These are phyloP conservation scores for Leptopilina clavipes DNA, from an alignment of 1,140 invertebrate genomes.

Conservation along the genomic window DNA sequence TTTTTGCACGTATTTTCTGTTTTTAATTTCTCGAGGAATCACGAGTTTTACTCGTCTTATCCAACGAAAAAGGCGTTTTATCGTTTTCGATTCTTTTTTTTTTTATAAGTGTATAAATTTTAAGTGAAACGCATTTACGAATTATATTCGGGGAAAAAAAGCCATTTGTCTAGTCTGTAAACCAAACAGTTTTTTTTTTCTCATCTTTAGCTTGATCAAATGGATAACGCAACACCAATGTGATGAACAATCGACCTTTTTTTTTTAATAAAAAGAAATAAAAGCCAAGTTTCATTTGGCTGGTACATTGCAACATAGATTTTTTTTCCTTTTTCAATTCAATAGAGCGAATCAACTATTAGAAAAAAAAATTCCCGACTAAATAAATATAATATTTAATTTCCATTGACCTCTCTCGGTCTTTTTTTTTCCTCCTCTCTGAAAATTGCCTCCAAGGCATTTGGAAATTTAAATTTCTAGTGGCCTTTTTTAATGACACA, in stretches of 20 bases:
- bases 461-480: no score
- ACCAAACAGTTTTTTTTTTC: slow-evolving; percentile 1
- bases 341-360: background rate
- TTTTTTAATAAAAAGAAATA: background rate
- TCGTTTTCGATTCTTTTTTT: background rate
- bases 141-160: background rate
- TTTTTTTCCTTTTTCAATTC: background rate
- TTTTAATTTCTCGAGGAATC: background rate
- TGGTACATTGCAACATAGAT: background rate
- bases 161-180: slow-evolving; percentile 22
- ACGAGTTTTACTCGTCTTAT: background rate
- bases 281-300: background rate
- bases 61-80: background rate
- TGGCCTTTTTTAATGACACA: no score
- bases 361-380: background rate
- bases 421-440: no score
- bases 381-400: slow-evolving; percentile 20
- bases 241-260: background rate
- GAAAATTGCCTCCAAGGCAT: no score
- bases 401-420: no score
- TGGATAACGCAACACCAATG: background rate
- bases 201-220: background rate
- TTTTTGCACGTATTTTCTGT: background rate
- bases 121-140: slow-evolving; percentile 23
- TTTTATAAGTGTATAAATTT: background rate